Base-by-base conservation (phyloP, 1,140 invertebrate species). In the Hestina assimilis region DNA sequence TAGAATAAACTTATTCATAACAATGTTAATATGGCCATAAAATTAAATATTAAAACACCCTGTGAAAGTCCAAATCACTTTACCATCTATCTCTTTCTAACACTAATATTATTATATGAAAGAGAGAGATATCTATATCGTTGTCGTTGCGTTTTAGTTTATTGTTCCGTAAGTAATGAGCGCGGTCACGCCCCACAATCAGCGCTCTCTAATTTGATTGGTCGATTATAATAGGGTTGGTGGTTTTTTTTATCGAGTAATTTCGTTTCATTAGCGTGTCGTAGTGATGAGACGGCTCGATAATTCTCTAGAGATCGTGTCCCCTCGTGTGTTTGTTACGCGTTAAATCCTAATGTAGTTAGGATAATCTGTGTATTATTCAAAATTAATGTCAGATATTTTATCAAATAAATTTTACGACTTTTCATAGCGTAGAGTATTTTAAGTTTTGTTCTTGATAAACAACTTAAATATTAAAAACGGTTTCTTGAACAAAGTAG, bases 41-140 rank as follows among this genome's bases (percentile, higher is more conserved):
- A 79, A 79, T 85, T 83, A 85, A 85, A 84, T 82, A 84, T 73
- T 78, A 83, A 79, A 84, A 82, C 79, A 75, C 55, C 54, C 78
- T 83, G 74, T 76, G 68, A 62, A 75, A 65, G 56, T 56, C 26
- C 51, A 48, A 70, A 72, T 68, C 61, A 69, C 63, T 52, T 73
- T 55, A 58, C 61, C 65, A 24, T 20, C 52, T 21, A 24, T 84
- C 75, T 35, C 66, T 65, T 8, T 81, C 63, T 53, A 15, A 9
- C 2, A 4, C 3, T 15, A 8, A 6, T 3, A 35, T 55, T 7
- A 1, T 4, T 5, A 29, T 63, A 65, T 29, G 54, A 24, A 14
- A 24, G 50, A 83, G 41, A 57, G 69, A 64, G 80, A 83, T 23
- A 40, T 52, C 4, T 43, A 55, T 62, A 75, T n/a, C 11, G 62